phyloP scores from a whole-genome alignment of 2,888 invertebrate species.

The Anthophora plumipes region DNA sequence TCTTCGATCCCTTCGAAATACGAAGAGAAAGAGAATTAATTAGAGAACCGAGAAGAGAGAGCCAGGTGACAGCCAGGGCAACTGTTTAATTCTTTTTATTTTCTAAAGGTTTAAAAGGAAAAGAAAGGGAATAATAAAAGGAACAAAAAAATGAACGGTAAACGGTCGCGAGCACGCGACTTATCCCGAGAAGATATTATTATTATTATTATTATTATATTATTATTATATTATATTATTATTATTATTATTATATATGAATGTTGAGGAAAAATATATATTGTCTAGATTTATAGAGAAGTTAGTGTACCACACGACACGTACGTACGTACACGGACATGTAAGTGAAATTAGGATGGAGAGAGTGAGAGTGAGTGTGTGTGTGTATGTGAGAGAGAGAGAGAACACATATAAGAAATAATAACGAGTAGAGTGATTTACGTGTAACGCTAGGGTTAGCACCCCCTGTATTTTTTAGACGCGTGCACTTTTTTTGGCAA shows the following conservation, averaged over 20 bases:
- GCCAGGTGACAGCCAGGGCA: conserved; percentile 57
- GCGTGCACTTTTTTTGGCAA: conserved; percentile 45
- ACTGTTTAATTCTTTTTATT: conserved; percentile 70
- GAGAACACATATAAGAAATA: conserved; percentile 9
- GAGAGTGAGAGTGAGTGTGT: not conserved
- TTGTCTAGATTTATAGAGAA: conserved; percentile 78
- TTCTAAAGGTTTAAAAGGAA: conserved; percentile 64
- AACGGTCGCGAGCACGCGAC: conserved; percentile 63
- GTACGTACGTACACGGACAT: conserved; percentile 51
- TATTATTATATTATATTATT: conserved; percentile 69
- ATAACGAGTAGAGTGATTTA: conserved; percentile 48
- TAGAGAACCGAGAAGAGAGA: conserved; percentile 21
- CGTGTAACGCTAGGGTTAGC: conserved; percentile 63
- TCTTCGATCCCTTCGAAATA: not conserved
- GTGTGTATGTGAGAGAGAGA: too few relatives aligned
- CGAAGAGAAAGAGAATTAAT: not conserved
- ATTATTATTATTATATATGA: conserved; percentile 77
- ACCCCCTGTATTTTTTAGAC: conserved; percentile 55
- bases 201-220: conserved; percentile 62
- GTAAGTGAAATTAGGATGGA: too few relatives aligned
- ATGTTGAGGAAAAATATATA: conserved; percentile 80
- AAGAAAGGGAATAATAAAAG: not conserved
- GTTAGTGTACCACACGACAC: conserved; percentile 71
- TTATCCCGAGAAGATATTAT: conserved; percentile 71
- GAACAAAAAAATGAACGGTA: conserved; percentile 34